Evolutionary conservation across 2,888 invertebrate species (phyloP).

Genomic region (Harpalus rufipes): DNA sequence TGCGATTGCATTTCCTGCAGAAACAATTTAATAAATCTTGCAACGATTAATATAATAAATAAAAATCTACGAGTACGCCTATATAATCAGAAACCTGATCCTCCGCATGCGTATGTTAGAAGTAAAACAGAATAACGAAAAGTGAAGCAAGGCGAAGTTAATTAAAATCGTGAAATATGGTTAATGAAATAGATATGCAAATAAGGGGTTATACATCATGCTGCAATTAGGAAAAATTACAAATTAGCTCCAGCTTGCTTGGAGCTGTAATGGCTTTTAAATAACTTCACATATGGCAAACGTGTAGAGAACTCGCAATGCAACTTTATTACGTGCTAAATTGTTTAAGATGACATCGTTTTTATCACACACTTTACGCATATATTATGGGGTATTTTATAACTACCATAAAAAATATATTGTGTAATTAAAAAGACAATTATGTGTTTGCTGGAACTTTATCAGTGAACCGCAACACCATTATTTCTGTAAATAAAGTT

Average conservation of each 20-base stretch:
- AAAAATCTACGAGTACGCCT: conserved; percentile 48
- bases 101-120: conserved; percentile 30
- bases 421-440: conserved; percentile 4
- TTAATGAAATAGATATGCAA: conserved; percentile 66
- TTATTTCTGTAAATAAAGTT: not conserved
- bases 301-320: conserved; percentile 10
- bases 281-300: conserved; percentile 23
- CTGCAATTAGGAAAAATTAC: conserved; percentile 63
- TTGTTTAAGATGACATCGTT: conserved; percentile 14
- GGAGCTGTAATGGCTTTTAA: conserved; percentile 49
- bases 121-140: conserved; percentile 59
- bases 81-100: conserved; percentile 33
- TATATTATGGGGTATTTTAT: conserved; percentile 2
- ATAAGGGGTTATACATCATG: conserved; percentile 61
- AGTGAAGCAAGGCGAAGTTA: conserved; percentile 59
- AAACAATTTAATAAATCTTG: conserved; percentile 45
- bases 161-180: conserved; percentile 66
- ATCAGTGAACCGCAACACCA: not conserved
- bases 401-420: conserved; percentile 21
- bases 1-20: conserved; percentile 16
- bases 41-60: conserved; percentile 27
- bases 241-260: conserved; percentile 50
- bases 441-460: conserved; percentile 4
- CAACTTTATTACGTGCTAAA: conserved; percentile 19
- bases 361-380: conserved; percentile 5